Percentiles rank a stretch among this genome's conserved stretches.
Evolutionary conservation across 1,140 invertebrate species (phyloP).

Genomic region (Drosophila pachea): DNA sequence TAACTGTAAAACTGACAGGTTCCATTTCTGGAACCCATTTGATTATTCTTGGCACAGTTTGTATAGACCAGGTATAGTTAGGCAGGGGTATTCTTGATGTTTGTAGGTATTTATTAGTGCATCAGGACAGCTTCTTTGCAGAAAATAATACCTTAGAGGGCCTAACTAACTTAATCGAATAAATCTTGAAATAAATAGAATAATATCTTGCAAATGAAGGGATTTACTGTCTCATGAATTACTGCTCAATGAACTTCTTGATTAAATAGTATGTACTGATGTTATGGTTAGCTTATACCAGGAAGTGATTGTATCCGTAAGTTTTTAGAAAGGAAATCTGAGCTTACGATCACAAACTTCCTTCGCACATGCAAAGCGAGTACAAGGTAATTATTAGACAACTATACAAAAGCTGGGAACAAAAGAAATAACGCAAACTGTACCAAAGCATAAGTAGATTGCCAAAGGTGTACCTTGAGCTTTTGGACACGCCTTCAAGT

Average conservation of each 20-base stretch:
- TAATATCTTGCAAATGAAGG: too few species aligned
- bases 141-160: too few species aligned
- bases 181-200: too few species aligned
- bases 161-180: background rate
- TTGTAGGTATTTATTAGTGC: conserved; percentile 3
- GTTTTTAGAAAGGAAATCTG: conserved; percentile 52
- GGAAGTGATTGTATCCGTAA: conserved; percentile 42
- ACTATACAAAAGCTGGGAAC: conserved; percentile 22
- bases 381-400: conserved; percentile 19
- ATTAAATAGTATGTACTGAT: background rate
- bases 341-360: conserved; percentile 30
- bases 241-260: background rate
- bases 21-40: too few species aligned
- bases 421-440: conserved; percentile 35
- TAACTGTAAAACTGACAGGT: background rate
- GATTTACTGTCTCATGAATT: background rate
- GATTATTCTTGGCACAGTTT: too few species aligned
- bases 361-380: conserved; percentile 44
- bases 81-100: background rate
- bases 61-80: too few species aligned
- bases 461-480: conserved; percentile 21
- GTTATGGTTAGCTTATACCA: conserved; percentile 10
- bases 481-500: conserved; percentile 27
- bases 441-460: conserved; percentile 30
- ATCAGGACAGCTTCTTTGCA: too few species aligned